Evolutionary conservation across 2,113 vertebrate genomes (phyloP).

Genomic region (Saccopteryx leptura): DNA sequence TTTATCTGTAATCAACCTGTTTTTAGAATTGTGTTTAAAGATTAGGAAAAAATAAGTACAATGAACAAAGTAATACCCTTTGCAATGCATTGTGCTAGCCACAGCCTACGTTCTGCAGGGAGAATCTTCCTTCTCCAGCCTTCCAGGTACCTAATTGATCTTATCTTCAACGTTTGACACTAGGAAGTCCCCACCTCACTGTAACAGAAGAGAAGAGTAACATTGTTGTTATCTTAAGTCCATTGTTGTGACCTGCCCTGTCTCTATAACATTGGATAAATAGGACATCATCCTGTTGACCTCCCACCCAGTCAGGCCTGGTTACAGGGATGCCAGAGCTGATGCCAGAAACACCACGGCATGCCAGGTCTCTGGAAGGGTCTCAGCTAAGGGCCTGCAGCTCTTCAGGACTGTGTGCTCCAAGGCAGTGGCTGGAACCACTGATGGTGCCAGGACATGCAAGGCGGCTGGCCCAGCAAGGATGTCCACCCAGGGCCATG

Average conservation of each 20-base stretch:
- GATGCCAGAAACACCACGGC: neutral
- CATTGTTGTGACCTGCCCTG: neutral
- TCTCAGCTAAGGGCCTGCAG: neutral
- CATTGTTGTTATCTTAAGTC: neutral
- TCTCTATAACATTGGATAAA: neutral
- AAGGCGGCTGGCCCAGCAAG: neutral
- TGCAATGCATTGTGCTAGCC: neutral
- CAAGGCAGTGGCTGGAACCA: neutral
- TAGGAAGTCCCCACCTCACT: neutral
- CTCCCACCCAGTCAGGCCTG: neutral
- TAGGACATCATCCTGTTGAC: neutral
- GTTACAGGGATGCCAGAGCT: neutral
- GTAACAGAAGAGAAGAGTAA: neutral
- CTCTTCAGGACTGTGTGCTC: neutral
- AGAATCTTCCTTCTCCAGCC: neutral
- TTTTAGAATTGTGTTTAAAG: conserved; percentile 25
- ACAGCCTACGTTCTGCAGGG: neutral
- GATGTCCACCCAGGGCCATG: neutral
- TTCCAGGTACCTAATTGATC: neutral
- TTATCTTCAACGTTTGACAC: neutral
- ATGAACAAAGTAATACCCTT: neutral
- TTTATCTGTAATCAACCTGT: conserved; percentile 30
- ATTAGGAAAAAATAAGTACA: neutral
- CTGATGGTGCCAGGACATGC: neutral
- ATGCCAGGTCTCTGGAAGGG: neutral